Conservation (phyloP, 2,797 vertebrate genomes). For the Pristis pectinata region DNA sequence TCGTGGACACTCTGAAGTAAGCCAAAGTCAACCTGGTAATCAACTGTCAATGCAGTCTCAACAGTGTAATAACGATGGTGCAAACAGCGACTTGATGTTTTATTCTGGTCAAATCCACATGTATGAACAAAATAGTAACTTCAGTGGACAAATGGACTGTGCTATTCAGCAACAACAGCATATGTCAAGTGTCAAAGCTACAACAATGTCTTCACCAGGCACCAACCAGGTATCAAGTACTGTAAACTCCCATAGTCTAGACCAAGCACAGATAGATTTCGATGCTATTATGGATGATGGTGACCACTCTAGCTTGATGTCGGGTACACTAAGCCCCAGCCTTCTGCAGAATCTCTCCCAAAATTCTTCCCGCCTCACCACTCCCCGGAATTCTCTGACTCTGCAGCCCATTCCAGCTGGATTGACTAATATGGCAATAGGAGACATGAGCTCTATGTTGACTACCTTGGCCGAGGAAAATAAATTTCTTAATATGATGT, state of each 20-base stretch:
- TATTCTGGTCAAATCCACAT: conserved; percentile 86
- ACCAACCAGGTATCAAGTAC: conserved; percentile 92
- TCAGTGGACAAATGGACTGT: conserved; percentile 59
- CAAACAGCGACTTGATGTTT: conserved; percentile 60
- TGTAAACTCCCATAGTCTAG: conserved; percentile 71
- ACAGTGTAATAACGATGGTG: conserved; percentile 49
- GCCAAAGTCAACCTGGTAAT: conserved; percentile 62
- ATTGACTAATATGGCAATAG: conserved; percentile 97
- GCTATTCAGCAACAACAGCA: conserved; percentile 52
- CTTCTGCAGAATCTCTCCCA: conserved; percentile 92
- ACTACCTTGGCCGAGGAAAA: conserved; percentile 92
- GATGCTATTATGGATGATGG: conserved; percentile 94
- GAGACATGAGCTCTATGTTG: conserved; percentile 98
- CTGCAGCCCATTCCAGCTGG: conserved; percentile 79
- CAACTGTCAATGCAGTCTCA: conserved; percentile 47
- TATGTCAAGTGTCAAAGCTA: conserved; percentile 48
- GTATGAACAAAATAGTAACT: conserved; percentile 68
- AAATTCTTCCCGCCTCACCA: conserved; percentile 92
- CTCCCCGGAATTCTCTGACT: conserved; percentile 90
- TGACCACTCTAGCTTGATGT: conserved; percentile 93
- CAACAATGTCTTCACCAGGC: conserved; percentile 77
- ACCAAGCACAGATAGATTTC: conserved; percentile 87
- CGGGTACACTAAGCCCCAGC: conserved; percentile 84
- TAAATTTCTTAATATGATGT: conserved; percentile 95
- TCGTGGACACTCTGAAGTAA: conserved; percentile 64